Percentiles rank a stretch among this genome's conserved stretches.
Evolutionary conservation across 2,888 invertebrate genomes (phyloP).

Genomic region (Amphiduros pacificus): DNA sequence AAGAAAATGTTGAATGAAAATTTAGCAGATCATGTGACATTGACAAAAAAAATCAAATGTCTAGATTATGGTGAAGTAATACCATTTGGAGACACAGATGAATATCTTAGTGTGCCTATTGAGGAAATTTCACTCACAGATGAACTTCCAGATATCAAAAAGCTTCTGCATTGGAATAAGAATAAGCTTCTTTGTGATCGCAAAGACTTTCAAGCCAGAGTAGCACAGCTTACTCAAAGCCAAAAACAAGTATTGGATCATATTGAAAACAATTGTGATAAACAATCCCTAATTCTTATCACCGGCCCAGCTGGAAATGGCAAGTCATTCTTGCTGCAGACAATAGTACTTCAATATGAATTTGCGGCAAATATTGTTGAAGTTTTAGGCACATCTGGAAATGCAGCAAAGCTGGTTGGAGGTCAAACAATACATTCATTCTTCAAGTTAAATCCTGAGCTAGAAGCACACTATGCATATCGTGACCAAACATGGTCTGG

Average conservation of each 20-base stretch:
- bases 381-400: not conserved
- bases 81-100: too few species aligned
- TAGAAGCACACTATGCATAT: not conserved
- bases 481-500: not conserved
- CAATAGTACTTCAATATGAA: not conserved
- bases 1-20: too few species aligned
- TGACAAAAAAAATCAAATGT: too few species aligned
- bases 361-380: conserved; percentile 1
- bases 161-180: too few species aligned
- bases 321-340: not conserved
- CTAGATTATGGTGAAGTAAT: too few species aligned
- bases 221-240: not conserved
- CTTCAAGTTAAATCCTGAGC: not conserved
- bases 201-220: not conserved
- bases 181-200: too few species aligned
- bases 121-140: too few species aligned
- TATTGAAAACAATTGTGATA: not conserved
- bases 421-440: conserved; percentile 5
- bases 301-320: not conserved
- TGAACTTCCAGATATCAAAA: too few species aligned
- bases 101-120: too few species aligned
- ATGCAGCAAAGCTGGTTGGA: conserved; percentile 2
- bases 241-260: not conserved
- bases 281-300: not conserved
- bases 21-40: too few species aligned